These are phyloP conservation scores for Myanophis thanlyinensis DNA, from an alignment of 2,113 vertebrate genomes.

Conservation along the genomic window DNA sequence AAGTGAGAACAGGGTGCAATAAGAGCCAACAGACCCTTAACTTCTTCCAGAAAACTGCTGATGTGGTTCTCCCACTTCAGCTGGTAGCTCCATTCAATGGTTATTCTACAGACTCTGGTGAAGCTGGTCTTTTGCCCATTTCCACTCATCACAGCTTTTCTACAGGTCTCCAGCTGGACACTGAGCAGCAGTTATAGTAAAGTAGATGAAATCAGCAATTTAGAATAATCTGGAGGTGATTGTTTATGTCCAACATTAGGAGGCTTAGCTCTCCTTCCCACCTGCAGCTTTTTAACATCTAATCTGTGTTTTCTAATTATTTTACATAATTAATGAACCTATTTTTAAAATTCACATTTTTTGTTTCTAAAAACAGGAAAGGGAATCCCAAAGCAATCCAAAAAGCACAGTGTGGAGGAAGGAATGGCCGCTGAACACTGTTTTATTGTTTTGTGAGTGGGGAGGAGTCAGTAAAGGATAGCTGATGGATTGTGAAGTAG, in stretches of 20 bases:
- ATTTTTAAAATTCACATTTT: neutral
- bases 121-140: neutral
- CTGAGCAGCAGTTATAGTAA: neutral
- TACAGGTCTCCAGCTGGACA: neutral
- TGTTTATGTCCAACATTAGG: neutral
- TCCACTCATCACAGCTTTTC: neutral
- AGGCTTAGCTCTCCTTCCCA: neutral
- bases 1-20: neutral
- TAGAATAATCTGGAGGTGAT: neutral
- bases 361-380: neutral
- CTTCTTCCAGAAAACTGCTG: neutral
- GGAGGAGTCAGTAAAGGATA: neutral
- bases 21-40: neutral
- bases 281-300: neutral
- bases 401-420: neutral
- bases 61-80: neutral
- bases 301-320: neutral
- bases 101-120: neutral
- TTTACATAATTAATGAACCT: neutral
- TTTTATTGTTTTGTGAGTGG: neutral
- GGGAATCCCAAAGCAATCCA: neutral
- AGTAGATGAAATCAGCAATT: neutral
- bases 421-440: neutral
- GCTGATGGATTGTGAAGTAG: neutral
- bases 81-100: neutral